A percentile compares a stretch with the other conserved stretches of the same genome.
Evolutionary conservation across 2,113 vertebrate genomes (phyloP).

Genomic region (Ailurus styani): DNA sequence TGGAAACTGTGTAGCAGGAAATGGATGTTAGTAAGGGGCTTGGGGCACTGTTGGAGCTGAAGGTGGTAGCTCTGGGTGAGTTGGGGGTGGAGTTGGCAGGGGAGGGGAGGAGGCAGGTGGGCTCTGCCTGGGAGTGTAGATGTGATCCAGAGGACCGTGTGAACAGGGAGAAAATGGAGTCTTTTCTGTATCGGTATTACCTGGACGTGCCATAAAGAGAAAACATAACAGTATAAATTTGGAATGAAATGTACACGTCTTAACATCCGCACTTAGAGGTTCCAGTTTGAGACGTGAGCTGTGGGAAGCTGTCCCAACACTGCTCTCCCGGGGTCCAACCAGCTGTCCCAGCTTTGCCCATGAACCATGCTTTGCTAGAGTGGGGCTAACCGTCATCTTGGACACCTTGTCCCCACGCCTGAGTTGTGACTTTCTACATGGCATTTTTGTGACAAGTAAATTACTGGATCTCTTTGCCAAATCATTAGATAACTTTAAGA

Average conservation of each 20-base stretch:
- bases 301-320: neutral
- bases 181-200: neutral
- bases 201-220: neutral
- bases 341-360: accelerated
- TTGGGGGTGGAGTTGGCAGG: too few relatives aligned
- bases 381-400: accelerated
- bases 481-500: constrained; percentile 1
- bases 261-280: neutral
- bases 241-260: neutral
- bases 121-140: neutral
- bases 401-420: neutral
- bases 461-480: neutral
- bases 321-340: neutral
- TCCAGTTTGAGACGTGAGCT: neutral
- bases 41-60: neutral
- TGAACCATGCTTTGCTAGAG: accelerated
- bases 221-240: accelerated
- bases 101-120: neutral
- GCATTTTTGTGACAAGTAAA: neutral
- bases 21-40: accelerated
- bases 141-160: accelerated
- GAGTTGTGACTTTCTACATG: neutral
- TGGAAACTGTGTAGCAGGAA: neutral
- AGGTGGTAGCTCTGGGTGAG: accelerated
- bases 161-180: accelerated